Conservation (phyloP, 30 jellyfish, hydroid and myxozoan genomes). For the Cassiopea andromeda region DNA sequence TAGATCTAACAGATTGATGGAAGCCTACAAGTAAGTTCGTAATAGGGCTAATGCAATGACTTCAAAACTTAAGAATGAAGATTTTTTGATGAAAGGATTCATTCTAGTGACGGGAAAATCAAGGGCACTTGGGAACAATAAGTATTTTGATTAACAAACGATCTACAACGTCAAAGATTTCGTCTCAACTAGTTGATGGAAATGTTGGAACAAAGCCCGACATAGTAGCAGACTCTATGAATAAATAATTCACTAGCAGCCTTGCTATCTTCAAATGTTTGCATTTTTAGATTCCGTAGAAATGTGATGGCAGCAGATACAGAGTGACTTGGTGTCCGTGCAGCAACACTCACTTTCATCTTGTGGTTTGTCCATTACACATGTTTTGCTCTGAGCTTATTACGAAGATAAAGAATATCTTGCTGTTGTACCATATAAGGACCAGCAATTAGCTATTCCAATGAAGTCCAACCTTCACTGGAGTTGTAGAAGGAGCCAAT, state of each 20-base stretch:
- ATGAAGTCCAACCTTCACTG: constrained; percentile 14
- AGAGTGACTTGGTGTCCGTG: neutral
- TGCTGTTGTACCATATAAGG: constrained; percentile 3
- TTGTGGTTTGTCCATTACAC: constrained; percentile 20
- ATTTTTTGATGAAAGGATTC: too few relatives aligned
- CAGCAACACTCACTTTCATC: constrained; percentile 5
- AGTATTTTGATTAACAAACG: too few relatives aligned
- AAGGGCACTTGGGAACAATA: too few relatives aligned
- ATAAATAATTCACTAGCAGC: neutral
- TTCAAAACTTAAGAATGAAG: too few relatives aligned
- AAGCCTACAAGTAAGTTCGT: too few relatives aligned
- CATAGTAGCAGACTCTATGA: neutral
- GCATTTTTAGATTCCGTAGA: neutral
- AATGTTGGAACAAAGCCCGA: too few relatives aligned
- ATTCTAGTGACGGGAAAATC: too few relatives aligned
- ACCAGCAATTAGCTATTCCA: constrained; percentile 20
- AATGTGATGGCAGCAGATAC: neutral
- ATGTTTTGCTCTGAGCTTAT: constrained; percentile 21
- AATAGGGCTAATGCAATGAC: too few relatives aligned
- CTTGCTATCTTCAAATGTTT: neutral
- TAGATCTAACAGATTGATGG: too few relatives aligned
- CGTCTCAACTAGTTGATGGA: too few relatives aligned
- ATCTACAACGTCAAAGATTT: too few relatives aligned
- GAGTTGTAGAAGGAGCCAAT: neutral
- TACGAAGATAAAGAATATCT: constrained; percentile 41